A percentile compares a stretch with the other conserved stretches of the same genome.
Conservation (phyloP, 1,140 invertebrate genomes). For the Lasioglossum albipes region DNA sequence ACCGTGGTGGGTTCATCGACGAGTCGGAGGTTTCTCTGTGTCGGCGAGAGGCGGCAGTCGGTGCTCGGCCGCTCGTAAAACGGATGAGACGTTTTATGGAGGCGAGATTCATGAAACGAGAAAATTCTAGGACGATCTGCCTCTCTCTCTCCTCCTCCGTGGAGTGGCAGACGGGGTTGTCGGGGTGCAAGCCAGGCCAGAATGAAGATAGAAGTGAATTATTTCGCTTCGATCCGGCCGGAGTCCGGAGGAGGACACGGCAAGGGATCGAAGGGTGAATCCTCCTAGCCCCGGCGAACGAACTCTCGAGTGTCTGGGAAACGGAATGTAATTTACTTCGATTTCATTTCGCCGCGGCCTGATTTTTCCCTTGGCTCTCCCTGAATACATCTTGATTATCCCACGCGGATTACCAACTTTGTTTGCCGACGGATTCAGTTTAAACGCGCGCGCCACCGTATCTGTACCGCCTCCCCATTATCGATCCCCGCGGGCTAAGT, state of each 20-base stretch:
- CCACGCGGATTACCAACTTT: not conserved
- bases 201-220: slow-evolving; percentile 44
- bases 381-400: not conserved
- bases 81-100: slow-evolving; percentile 51
- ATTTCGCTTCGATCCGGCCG: slow-evolving; percentile 19
- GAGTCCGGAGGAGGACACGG: no score
- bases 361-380: not conserved
- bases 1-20: no score
- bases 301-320: not conserved
- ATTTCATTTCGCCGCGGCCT: slow-evolving; percentile 15
- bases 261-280: not conserved
- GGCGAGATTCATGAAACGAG: slow-evolving; percentile 49
- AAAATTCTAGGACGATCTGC: slow-evolving; percentile 38
- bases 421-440: not conserved
- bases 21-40: no score
- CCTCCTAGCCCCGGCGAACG: not conserved
- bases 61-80: slow-evolving; percentile 47
- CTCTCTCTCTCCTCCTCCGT: no score
- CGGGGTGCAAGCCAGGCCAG: no score
- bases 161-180: not conserved
- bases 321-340: slow-evolving; percentile 21
- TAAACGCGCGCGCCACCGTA: not conserved
- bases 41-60: not conserved
- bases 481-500: not conserved
- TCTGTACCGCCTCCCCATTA: no score